Conservation (phyloP, 2,888 invertebrate genomes). For the Tholera decimalis region DNA sequence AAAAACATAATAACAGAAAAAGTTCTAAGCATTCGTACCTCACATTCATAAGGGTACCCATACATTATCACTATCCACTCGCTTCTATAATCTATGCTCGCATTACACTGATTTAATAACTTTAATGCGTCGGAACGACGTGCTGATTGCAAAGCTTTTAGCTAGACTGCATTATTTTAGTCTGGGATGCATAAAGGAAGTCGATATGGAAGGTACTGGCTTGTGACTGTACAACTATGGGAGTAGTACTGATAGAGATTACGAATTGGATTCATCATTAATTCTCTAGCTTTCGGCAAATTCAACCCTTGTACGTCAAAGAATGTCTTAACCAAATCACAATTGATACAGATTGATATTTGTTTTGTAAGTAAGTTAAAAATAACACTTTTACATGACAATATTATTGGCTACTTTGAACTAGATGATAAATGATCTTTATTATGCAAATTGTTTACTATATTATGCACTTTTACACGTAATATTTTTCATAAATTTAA, state of each 20-base stretch:
- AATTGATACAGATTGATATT: too few relatives aligned
- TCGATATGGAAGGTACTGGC: neutral
- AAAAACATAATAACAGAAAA: too few relatives aligned
- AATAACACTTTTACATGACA: too few relatives aligned
- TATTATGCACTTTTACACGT: too few relatives aligned
- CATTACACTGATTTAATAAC: slow-evolving; percentile 51
- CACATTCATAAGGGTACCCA: slow-evolving; percentile 6
- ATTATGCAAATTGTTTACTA: too few relatives aligned
- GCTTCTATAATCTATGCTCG: slow-evolving; percentile 12
- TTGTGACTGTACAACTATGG: neutral
- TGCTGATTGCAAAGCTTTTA: slow-evolving; percentile 35
- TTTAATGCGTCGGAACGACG: slow-evolving; percentile 28
- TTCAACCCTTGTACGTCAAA: neutral
- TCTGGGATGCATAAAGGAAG: slow-evolving; percentile 16
- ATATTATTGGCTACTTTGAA: too few relatives aligned
- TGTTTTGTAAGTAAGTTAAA: too few relatives aligned
- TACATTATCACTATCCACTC: slow-evolving; percentile 8
- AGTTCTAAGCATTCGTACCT: too few relatives aligned
- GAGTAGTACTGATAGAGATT: neutral
- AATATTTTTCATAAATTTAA: too few relatives aligned
- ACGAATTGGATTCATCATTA: neutral
- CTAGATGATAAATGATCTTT: too few relatives aligned
- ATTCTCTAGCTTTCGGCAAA: neutral
- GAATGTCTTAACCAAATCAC: too few relatives aligned
- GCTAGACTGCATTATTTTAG: slow-evolving; percentile 26